Conservation (phyloP, 92 coral and sea anemone species). For the Epizoanthus illoricatus region DNA sequence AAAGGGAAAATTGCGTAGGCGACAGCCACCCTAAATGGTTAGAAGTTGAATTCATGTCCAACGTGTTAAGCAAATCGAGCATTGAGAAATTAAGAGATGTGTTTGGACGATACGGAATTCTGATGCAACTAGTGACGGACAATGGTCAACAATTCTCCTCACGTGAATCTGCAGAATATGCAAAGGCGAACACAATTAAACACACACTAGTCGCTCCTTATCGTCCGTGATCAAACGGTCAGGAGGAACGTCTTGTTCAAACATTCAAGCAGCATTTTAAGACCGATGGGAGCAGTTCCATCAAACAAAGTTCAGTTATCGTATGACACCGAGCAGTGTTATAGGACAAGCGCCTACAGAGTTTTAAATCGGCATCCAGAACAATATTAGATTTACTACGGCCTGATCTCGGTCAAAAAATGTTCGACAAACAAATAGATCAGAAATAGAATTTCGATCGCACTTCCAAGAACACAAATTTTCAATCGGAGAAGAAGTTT, state of each 20-base stretch:
- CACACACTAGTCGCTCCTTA: constrained; percentile 23
- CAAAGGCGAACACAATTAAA: constrained; percentile 7
- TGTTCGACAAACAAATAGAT: background rate
- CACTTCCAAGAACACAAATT: constrained; percentile 20
- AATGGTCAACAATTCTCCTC: constrained; percentile 39
- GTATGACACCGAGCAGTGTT: constrained; percentile 52
- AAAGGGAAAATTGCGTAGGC: too few species aligned
- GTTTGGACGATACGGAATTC: constrained; percentile 41
- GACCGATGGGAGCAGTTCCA: constrained; percentile 31
- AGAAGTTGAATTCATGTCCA: constrained; percentile 36
- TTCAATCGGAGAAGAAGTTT: constrained; percentile 45
- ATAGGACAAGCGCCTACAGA: constrained; percentile 59
- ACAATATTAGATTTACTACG: constrained; percentile 51
- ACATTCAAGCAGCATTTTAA: constrained; percentile 41
- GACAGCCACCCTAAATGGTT: constrained; percentile 47
- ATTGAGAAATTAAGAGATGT: constrained; percentile 34
- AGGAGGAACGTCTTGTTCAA: constrained; percentile 57
- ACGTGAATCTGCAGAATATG: background rate
- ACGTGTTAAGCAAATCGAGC: constrained; percentile 6
- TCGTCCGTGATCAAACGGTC: constrained; percentile 55
- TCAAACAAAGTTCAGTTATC: constrained; percentile 42
- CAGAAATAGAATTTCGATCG: constrained; percentile 26
- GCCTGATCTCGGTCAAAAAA: constrained; percentile 45
- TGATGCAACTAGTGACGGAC: too few species aligned
- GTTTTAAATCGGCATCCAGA: constrained; percentile 46